Base-by-base conservation (phyloP, 2,888 invertebrate genomes). In the Orthosia cruda region DNA sequence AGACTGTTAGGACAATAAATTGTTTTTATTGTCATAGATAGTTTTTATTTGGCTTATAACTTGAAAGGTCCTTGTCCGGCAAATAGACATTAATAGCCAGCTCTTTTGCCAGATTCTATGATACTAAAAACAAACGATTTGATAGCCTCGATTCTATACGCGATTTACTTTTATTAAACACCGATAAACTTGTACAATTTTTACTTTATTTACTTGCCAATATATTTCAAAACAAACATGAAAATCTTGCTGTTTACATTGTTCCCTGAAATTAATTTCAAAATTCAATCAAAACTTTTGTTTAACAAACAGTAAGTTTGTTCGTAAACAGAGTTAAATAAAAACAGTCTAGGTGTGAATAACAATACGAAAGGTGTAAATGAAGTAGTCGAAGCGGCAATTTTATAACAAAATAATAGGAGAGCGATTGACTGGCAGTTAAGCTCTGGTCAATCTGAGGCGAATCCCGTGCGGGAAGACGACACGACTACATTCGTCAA, bases 211-310 rank as follows among this genome's bases (percentile, higher is more conserved):
- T 70, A 72, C 47, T 79, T 84, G 73, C 0, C 58, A 70, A 55
- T 73, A 64, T 67, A 66, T 58, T 63, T 61, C 74, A 50, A 76
- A 71, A 67, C 67, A 82, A 73, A 67, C 67, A 69, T 61, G 50
- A 57, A 73, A 71, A 65, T 70, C 63, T 40, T 20, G 55, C 58
- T 76, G 64, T 63, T 84, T 65, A 74, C 62, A 63, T 32, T 58
- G 57, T 59, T 55, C 68, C 4, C 57, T 40, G 65, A 77, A 80
- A 86, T 74, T 77, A 80, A 80, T 87, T 77, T 77, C 49, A 59
- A 77, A 80, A 80, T 80, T 66, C 74, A 80, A 79, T 85, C 62
- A 74, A 65, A 82, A 82, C 64, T 74, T 85, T 75, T 61, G 69
- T 57, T 47, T 15, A 72, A 68, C 54, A 68, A 71, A 76, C 77